phyloP scores from a whole-genome alignment of 2,113 vertebrate genomes.

The Dasypus novemcinctus region DNA sequence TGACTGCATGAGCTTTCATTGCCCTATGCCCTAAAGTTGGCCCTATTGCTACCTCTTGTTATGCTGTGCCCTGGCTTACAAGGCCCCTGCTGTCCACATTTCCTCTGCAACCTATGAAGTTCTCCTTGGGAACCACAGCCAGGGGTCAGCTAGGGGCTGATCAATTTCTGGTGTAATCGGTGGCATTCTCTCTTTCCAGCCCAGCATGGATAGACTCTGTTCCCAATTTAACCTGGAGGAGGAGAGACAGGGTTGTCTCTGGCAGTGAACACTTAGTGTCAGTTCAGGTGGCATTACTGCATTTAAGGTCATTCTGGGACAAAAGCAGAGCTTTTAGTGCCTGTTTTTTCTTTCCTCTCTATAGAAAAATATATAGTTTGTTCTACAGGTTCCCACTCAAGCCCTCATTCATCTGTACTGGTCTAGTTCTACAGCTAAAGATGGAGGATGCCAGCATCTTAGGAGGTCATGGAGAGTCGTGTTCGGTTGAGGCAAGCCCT shows the following conservation, averaged over 20 bases:
- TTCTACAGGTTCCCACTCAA: too few species aligned
- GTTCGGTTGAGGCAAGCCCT: not conserved
- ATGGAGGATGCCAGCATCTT: not conserved
- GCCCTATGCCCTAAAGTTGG: too few species aligned
- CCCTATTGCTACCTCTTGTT: too few species aligned
- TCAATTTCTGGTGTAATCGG: not conserved
- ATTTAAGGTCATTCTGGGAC: too few species aligned
- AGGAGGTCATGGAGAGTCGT: not conserved
- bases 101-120: not conserved
- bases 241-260: not conserved
- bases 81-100: not conserved
- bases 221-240: not conserved
- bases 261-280: too few species aligned
- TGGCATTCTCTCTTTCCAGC: too few species aligned
- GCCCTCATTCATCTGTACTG: too few species aligned
- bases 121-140: not conserved
- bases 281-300: too few species aligned
- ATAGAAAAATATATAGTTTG: too few species aligned
- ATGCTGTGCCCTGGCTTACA: not conserved
- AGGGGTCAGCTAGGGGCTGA: not conserved
- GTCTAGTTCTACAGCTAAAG: not conserved
- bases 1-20: too few species aligned
- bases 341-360: not conserved
- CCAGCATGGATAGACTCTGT: not conserved
- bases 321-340: too few species aligned